These are phyloP conservation scores for Odontomyia ornata DNA, from an alignment of 2,888 invertebrate species.

Conservation along the genomic window DNA sequence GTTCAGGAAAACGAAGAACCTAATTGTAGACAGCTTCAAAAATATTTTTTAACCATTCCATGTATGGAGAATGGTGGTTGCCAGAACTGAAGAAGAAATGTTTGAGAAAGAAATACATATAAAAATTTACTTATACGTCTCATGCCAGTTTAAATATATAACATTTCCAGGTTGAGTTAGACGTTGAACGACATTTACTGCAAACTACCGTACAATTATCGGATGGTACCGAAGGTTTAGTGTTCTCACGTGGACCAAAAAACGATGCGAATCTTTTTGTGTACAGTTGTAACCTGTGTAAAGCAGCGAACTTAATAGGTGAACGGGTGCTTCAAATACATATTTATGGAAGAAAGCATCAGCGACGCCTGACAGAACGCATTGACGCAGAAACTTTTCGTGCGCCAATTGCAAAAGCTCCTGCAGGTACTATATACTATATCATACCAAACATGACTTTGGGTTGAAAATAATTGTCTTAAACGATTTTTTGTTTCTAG, in stretches of 20 bases:
- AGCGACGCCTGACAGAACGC: slow-evolving; percentile 50
- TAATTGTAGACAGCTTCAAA: too few species aligned
- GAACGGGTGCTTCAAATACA: slow-evolving; percentile 53
- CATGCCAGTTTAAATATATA: background rate
- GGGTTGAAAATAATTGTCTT: background rate
- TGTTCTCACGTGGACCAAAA: slow-evolving; percentile 66
- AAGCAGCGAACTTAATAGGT: slow-evolving; percentile 58
- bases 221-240: slow-evolving; percentile 64
- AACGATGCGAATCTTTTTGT: slow-evolving; percentile 65
- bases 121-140: too few species aligned
- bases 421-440: too few species aligned
- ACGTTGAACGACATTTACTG: slow-evolving; percentile 52
- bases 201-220: slow-evolving; percentile 58
- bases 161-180: slow-evolving; percentile 50
- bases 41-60: too few species aligned
- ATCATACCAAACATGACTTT: slow-evolving; percentile 11
- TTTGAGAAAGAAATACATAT: too few species aligned
- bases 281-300: slow-evolving; percentile 68
- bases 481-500: slow-evolving; percentile 43
- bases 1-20: too few species aligned
- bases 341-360: slow-evolving; percentile 54
- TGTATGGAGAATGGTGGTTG: too few species aligned
- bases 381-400: slow-evolving; percentile 52
- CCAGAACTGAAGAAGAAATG: too few species aligned
- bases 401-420: slow-evolving; percentile 48